phyloP scores from a whole-genome alignment of 2,797 vertebrate species.

The Lepidocolaptes lacrymiger region DNA sequence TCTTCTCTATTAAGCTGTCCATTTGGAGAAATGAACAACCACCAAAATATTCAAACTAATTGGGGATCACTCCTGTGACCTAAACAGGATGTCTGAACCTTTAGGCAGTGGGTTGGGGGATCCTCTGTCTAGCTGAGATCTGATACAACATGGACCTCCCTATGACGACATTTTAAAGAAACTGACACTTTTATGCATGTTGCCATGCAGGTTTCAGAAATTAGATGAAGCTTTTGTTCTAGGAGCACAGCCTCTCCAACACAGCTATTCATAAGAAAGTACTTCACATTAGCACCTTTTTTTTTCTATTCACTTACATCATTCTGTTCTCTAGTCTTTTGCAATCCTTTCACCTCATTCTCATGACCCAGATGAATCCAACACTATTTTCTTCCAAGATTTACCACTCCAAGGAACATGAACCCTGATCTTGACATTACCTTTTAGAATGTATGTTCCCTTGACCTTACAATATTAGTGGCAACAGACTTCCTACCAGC shows the following conservation, averaged over 20 bases:
- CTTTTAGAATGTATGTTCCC: not conserved
- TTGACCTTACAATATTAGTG: not conserved
- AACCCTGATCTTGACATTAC: not conserved
- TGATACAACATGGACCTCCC: not conserved
- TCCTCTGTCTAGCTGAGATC: not conserved
- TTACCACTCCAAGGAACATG: not conserved
- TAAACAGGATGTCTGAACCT: not conserved
- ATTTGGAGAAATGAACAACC: not conserved
- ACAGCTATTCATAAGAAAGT: not conserved
- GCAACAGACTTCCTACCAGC: not conserved
- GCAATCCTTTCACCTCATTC: conserved; percentile 9
- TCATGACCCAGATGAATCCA: not conserved
- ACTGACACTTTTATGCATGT: not conserved
- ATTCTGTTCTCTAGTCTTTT: not conserved
- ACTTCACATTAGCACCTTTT: not conserved
- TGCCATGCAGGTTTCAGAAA: not conserved
- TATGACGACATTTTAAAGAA: not conserved
- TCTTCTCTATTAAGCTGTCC: not conserved
- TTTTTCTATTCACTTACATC: not conserved
- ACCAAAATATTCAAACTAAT: not conserved
- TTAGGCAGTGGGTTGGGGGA: not conserved
- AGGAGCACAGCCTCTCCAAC: not conserved
- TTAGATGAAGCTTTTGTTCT: not conserved
- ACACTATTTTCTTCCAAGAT: conserved; percentile 29
- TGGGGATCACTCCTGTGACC: not conserved